Evolutionary conservation across 2,113 vertebrate species (phyloP).

Genomic region (Gila orcuttii): DNA sequence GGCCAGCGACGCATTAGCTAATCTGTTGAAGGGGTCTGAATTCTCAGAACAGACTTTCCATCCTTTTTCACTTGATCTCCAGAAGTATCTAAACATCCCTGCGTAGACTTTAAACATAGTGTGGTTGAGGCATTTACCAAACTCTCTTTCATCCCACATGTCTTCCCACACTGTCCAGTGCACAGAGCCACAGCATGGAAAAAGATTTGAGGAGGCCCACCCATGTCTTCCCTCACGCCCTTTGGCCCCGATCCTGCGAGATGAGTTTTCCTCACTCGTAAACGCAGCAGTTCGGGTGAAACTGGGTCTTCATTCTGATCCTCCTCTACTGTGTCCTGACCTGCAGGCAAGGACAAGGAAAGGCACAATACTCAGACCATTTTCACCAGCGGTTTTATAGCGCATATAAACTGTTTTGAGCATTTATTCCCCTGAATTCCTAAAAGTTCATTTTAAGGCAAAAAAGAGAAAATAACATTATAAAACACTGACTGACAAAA

Average conservation of each 20-base stretch:
- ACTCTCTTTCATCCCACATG: constrained; percentile 37
- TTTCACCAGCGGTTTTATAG: neutral
- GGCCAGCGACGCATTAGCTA: neutral
- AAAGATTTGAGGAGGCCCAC: constrained; percentile 68
- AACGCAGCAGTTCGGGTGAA: neutral
- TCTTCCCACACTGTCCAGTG: constrained; percentile 51
- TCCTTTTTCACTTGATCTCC: constrained; percentile 39
- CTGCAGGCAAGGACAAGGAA: neutral
- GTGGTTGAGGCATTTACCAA: constrained; percentile 30
- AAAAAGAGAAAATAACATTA: neutral
- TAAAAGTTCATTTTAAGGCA: neutral
- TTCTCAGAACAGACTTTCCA: constrained; percentile 30
- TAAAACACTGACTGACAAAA: neutral
- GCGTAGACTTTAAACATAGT: constrained; percentile 39
- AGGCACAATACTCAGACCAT: neutral
- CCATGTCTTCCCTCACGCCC: constrained; percentile 52
- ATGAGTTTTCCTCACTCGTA: constrained; percentile 72
- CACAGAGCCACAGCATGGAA: constrained; percentile 52
- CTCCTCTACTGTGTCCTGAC: neutral
- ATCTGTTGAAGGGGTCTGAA: constrained; percentile 34
- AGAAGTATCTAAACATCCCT: constrained; percentile 39
- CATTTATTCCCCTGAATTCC: neutral
- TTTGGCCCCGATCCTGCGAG: constrained; percentile 60
- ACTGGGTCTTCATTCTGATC: neutral
- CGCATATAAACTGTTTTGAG: neutral